Base-by-base conservation (phyloP, 2,797 vertebrate species). In the Tenualosa ilisha region DNA sequence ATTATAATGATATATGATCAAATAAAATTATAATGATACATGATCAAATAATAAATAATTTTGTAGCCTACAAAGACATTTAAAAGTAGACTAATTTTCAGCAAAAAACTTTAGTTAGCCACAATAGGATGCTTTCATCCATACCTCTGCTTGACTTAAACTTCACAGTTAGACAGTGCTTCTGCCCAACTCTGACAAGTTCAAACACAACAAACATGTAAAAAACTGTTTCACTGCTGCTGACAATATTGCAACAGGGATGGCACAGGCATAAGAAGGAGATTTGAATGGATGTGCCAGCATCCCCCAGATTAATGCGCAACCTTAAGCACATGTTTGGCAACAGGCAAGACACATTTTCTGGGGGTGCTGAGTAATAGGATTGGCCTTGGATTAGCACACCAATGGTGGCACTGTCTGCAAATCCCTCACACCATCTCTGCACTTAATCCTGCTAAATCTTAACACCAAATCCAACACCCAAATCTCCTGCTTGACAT, bases 351-450 rank as follows among this genome's bases (percentile, higher is more conserved):
- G 24, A 81, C 51, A 81, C 51, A 81, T 59, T 51, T 63, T 85
- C 50, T 54, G 59, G 56, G 84, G 40, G 75, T 81, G 79, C 43
- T 81, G 46, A 46, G 12, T 81, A 85, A 85, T 81, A 65, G 43
- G 84, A 85, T 85, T 85, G 84, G 22, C 17, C 50, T 43, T 81
- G 75, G 84, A 49, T 85, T 81, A 81, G 17, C 54, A 85, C 84
- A 50, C 56, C 79, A 61, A 61, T 49, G 56, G 72, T 61, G 84
- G 59, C 75, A 81, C 40, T 9, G 49, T 59, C 79, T 65, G 43
- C 53, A 81, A 85, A 81, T 85, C 59, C 75, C 65, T 12, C 81
- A 26, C 20, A n/a, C 56, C 79, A 81, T 85, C 84, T 81, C 53
- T 81, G 49, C 56, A 65, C 46, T 85, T 65, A 54, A 51, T 82